Evolutionary conservation across 2,797 vertebrate genomes (phyloP).

Genomic region (Ctenopoma kingsleyae): DNA sequence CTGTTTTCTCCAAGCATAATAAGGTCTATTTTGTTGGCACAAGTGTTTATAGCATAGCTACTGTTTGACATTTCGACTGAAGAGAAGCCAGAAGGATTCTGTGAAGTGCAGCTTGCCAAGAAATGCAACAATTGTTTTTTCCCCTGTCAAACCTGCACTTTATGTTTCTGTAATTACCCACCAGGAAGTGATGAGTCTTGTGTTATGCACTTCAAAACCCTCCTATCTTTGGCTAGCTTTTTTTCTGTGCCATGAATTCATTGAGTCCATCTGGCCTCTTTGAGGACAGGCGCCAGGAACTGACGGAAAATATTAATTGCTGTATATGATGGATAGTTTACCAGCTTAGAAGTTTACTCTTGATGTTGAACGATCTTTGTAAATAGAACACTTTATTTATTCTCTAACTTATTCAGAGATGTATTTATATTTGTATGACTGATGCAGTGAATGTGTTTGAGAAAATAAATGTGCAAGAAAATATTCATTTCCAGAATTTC

Average conservation of each 20-base stretch:
- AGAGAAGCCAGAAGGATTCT: constrained; percentile 67
- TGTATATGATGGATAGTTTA: constrained; percentile 41
- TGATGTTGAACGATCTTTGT: constrained; percentile 39
- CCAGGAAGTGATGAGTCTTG: constrained; percentile 42
- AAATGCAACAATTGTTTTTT: constrained; percentile 58
- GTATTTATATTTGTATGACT: constrained; percentile 74
- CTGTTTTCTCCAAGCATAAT: constrained; percentile 27
- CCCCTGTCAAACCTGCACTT: constrained; percentile 43
- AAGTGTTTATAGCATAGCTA: constrained; percentile 68
- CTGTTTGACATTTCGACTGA: constrained; percentile 72
- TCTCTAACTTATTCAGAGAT: constrained; percentile 76
- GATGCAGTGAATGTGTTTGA: constrained; percentile 33
- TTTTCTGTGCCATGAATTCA: constrained; percentile 9
- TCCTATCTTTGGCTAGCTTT: constrained; percentile 21
- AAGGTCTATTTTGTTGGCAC: constrained; percentile 62
- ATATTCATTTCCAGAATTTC: not conserved
- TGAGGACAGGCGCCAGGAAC: constrained; percentile 20
- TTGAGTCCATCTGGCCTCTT: constrained; percentile 4
- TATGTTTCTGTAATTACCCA: constrained; percentile 54
- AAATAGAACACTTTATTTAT: constrained; percentile 74
- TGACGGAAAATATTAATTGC: constrained; percentile 39
- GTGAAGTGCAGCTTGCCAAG: constrained; percentile 54
- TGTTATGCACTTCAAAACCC: constrained; percentile 41
- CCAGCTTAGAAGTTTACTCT: constrained; percentile 51
- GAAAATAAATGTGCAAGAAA: constrained; percentile 59